These are phyloP conservation scores for Amyelois transitella DNA, from an alignment of 1,140 invertebrate species.

Conservation along the genomic window DNA sequence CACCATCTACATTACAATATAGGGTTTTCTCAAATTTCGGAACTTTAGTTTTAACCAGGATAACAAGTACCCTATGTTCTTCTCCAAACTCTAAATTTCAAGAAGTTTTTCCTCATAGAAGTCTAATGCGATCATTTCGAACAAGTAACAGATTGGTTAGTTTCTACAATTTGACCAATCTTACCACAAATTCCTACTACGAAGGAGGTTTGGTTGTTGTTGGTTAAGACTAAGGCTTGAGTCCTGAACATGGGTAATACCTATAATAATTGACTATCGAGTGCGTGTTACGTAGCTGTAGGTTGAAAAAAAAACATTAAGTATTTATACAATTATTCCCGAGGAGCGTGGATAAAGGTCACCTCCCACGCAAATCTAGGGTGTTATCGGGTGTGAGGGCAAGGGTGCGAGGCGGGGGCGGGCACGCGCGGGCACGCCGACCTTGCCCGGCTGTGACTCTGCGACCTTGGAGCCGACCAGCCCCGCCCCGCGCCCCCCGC, in stretches of 20 bases:
- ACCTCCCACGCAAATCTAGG: slow-evolving; percentile 68
- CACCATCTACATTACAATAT: no score
- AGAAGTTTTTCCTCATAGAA: no score
- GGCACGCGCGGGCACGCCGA: slow-evolving; percentile 67
- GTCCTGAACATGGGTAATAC: background rate
- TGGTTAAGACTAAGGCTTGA: no score
- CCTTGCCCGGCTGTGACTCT: slow-evolving; percentile 72
- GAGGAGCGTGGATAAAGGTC: slow-evolving; percentile 69
- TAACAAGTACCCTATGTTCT: no score
- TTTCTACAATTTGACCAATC: no score
- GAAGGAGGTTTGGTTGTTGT: no score
- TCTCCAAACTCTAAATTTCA: no score
- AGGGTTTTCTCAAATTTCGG: no score
- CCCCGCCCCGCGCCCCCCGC: slow-evolving; percentile 24
- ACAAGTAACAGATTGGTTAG: no score
- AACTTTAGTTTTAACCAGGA: no score
- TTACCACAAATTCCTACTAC: no score
- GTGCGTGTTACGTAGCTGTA: slow-evolving; percentile 22
- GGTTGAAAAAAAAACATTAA: slow-evolving; percentile 46
- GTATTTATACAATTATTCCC: slow-evolving; percentile 69
- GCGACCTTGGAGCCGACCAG: slow-evolving; percentile 63
- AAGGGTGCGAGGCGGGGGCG: slow-evolving; percentile 28
- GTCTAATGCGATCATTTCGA: no score
- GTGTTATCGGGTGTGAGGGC: slow-evolving; percentile 48
- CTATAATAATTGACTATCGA: background rate